Base-by-base conservation (phyloP, 2,888 invertebrate species). In the Patella pellucida region DNA sequence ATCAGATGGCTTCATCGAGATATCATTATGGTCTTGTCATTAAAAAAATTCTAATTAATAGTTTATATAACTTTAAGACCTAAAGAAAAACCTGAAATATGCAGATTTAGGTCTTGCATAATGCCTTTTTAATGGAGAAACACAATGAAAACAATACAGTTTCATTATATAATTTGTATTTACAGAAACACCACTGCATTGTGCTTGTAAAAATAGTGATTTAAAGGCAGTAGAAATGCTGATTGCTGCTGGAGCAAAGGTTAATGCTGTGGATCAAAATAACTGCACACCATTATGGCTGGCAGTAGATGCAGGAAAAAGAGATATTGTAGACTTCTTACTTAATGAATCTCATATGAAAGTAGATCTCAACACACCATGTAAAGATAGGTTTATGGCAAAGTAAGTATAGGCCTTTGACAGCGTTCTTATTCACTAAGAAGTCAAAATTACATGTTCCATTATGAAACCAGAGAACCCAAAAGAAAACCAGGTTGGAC, bases 171-270 rank as follows among this genome's bases (percentile, higher is more conserved):
- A 9, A 41, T 41, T 9, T 23, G 19, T 23, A 23, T 62, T 54
- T 62, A 11, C 1, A 62, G 62, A 62, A 14, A 62, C 62, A 62
- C 62, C 62, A 23, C 62, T 62, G 1, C 62, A 62, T 23, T 62
- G 62, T 62, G 62, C 62, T 12, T 62, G 62, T 62, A 62, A 62
- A 23, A 62, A 62, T 62, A 23, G 62, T 12, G 62, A 62, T 62
- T 23, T 62, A 23, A 62, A 62, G 23, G 19, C 62, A 62, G 62
- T 62, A 19, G 62, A 62, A 23, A 62, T 62, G 62, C 23, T 62
- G 23, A 23, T 62, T 2, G 62, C 12, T 7, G 62, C 62, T 3
- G 62, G 62, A 14, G 62, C 62, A 11, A 14, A 62, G 12, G 62
- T 62, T 4, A 62, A 62, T 23, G 19, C 62, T 62, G 62, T 62